phyloP scores from a whole-genome alignment of 2,113 vertebrate genomes.

The Peromyscus maniculatus region DNA sequence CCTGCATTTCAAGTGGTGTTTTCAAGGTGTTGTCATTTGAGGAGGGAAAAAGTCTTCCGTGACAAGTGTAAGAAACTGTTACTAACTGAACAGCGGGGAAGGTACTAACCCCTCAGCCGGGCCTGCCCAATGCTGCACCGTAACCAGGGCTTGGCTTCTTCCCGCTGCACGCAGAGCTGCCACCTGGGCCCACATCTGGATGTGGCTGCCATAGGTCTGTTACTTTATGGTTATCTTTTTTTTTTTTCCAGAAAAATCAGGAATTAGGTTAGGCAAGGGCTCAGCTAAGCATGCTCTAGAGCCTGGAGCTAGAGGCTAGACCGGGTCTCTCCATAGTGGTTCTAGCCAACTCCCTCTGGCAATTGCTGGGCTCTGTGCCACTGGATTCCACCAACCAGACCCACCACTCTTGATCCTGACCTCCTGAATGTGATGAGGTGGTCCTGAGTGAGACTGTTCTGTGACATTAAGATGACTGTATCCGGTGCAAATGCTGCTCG shows the following conservation, averaged over 20 bases:
- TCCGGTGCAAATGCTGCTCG: constrained; percentile 55
- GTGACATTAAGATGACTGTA: neutral
- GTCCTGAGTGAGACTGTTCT: neutral
- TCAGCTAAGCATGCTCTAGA: neutral
- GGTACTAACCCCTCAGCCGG: neutral
- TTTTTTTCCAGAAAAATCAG: constrained; percentile 9
- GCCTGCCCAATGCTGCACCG: neutral
- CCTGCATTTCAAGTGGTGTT: constrained; percentile 62
- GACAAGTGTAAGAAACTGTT: constrained; percentile 58
- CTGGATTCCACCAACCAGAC: neutral
- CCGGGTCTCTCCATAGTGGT: neutral
- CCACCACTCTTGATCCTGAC: neutral
- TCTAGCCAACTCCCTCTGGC: neutral
- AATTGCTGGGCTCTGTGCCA: neutral
- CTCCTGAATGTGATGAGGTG: neutral
- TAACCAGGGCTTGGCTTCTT: neutral
- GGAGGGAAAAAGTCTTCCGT: constrained; percentile 53
- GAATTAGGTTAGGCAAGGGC: constrained; percentile 14
- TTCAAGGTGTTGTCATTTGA: constrained; percentile 57
- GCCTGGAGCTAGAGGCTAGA: neutral
- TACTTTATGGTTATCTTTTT: neutral
- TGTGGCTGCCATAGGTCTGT: neutral
- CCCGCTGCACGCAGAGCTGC: rapidly evolving
- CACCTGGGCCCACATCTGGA: neutral
- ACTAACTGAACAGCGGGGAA: constrained; percentile 53